Base-by-base conservation (phyloP, 2,888 invertebrate genomes). In the Eudasyphora cyanicolor region DNA sequence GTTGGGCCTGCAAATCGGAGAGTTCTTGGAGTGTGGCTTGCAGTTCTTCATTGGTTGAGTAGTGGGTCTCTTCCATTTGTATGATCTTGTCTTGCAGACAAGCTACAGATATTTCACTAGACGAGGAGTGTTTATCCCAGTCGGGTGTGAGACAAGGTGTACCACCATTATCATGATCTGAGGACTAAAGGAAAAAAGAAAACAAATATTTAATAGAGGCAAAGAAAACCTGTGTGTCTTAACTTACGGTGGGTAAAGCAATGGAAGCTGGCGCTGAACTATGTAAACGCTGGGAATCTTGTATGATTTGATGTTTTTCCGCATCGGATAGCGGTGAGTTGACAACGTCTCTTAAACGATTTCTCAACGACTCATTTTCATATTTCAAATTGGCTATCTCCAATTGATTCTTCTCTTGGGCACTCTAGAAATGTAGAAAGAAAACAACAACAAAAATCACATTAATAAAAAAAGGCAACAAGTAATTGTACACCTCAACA, bases 11-110 rank as follows among this genome's bases (percentile, higher is more conserved):
- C 49, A 98, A 93, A 91, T 98, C 98, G 10, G 97, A 96, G 84
- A 98, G 93, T 92, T 98, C 98, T 87, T 98, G 98, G 64, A 98
- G 93, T 0, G 98, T 98, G 0, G 98, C 98, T 92, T 98, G 98
- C 5, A 98, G 93, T 92, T 98, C 98, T 92, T 98, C 97, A 90
- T 96, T 97, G 79, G 97, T 98, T 85, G 97, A 97, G 91, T 90
- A 94, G 90, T 92, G 92, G 1, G 92, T 92, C 86, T 92, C 92
- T 86, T 92, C 92, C 92, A 92, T 92, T 88, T 92, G 89, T 91
- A 97, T 94, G 88, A 98, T 98, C 89, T 97, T 95, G 91, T 98
- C 98, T 92, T 98, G 98, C 85, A 97, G 94, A 91, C 98, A 98
- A 21, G 98, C 98, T 85, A 98, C 97, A 3, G 97, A 96, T 78